Percentiles rank a stretch among this genome's conserved stretches.
These are phyloP conservation scores for Mesorhabditis belari DNA, from an alignment of 2,888 invertebrate genomes.

Conservation along the genomic window DNA sequence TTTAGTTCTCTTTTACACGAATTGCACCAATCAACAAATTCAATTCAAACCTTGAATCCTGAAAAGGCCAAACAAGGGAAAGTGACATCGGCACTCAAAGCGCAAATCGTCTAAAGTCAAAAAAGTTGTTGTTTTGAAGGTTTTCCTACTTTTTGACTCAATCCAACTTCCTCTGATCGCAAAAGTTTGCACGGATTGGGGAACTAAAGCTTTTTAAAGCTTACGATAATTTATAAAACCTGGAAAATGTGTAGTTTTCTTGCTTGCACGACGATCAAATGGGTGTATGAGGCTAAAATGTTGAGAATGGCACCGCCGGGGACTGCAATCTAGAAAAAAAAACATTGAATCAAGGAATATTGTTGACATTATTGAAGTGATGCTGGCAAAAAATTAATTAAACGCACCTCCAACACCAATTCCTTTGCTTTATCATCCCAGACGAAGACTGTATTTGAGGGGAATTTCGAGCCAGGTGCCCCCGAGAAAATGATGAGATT, in stretches of 20 bases:
- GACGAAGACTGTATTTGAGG: constrained; percentile 65
- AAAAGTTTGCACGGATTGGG: not conserved
- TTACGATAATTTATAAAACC: not conserved
- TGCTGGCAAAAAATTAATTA: constrained; percentile 62
- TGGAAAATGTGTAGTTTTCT: constrained; percentile 6
- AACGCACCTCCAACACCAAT: constrained; percentile 71
- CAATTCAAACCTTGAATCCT: not conserved
- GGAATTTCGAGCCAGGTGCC: constrained; percentile 57
- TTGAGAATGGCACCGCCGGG: constrained; percentile 29
- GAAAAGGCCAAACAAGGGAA: not conserved
- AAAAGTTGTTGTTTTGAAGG: too few relatives aligned
- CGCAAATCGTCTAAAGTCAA: too few relatives aligned
- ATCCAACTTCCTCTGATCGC: constrained; percentile 1
- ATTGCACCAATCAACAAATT: too few relatives aligned
- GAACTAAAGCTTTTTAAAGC: not conserved
- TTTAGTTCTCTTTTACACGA: too few relatives aligned
- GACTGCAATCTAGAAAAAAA: constrained; percentile 9
- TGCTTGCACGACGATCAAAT: constrained; percentile 12
- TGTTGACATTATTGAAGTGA: not conserved
- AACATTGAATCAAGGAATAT: not conserved
- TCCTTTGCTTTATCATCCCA: constrained; percentile 69
- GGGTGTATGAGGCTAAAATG: constrained; percentile 11
- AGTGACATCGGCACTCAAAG: not conserved
- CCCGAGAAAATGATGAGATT: constrained; percentile 77
- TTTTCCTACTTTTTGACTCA: not conserved